Percentiles rank a stretch among this genome's conserved stretches.
phyloP scores from a whole-genome alignment of 2,888 invertebrate genomes.

The Callosobruchus maculatus region DNA sequence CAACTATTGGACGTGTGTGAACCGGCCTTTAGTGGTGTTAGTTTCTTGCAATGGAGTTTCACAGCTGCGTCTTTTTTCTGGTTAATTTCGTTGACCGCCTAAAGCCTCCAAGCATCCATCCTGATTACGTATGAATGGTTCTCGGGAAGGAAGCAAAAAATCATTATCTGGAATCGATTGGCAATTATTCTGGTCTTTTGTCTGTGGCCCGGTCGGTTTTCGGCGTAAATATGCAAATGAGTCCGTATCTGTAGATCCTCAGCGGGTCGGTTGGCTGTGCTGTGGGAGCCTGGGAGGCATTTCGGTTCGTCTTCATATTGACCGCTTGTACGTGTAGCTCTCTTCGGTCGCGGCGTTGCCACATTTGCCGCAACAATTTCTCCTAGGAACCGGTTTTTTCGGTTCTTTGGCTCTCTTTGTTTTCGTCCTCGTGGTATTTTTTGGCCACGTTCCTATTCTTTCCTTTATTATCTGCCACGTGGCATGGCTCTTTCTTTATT shows the following conservation, averaged over 20 bases:
- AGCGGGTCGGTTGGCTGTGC: neutral
- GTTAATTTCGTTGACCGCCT: too few species aligned
- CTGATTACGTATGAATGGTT: neutral
- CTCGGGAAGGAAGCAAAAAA: neutral
- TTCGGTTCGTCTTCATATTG: slow-evolving; percentile 45
- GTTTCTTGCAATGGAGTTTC: too few species aligned
- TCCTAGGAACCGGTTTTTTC: slow-evolving; percentile 1
- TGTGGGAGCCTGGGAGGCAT: slow-evolving; percentile 1
- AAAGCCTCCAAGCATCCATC: too few species aligned
- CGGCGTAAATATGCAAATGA: neutral
- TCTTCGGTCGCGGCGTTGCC: slow-evolving; percentile 9
- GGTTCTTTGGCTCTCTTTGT: slow-evolving; percentile 1
- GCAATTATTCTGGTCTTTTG: neutral
- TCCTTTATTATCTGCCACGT: neutral
- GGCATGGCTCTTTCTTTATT: neutral
- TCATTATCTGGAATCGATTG: neutral
- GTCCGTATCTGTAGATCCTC: neutral
- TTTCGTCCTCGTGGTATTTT: neutral
- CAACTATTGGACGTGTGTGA: too few species aligned
- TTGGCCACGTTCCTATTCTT: neutral
- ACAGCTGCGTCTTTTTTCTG: too few species aligned
- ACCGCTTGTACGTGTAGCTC: slow-evolving; percentile 37
- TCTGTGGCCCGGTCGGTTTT: neutral
- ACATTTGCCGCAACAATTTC: slow-evolving; percentile 7
- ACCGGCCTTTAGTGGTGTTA: too few species aligned